Evolutionary conservation across 1,140 invertebrate genomes (phyloP).

Genomic region (Platorchestia sp.): DNA sequence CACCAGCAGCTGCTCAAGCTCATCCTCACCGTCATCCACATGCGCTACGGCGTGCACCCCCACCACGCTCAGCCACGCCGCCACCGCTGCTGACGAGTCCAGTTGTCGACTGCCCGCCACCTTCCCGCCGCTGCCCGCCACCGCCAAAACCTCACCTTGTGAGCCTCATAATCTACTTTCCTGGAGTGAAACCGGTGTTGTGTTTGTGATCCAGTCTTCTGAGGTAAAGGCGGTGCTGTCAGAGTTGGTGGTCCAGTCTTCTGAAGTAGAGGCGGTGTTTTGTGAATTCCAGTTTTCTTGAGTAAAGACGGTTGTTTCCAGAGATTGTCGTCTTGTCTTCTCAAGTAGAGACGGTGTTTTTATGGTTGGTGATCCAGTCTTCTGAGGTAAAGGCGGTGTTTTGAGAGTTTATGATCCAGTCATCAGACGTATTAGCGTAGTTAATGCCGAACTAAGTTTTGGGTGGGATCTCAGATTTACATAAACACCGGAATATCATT

Average conservation of each 20-base stretch:
- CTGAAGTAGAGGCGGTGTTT: background rate
- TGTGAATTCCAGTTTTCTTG: too few species aligned
- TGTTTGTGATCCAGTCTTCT: background rate
- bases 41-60: background rate
- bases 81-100: background rate
- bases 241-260: background rate
- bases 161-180: background rate
- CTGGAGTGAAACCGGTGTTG: background rate
- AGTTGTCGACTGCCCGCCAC: background rate
- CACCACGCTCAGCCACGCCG: background rate
- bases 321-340: background rate
- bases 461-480: too few species aligned
- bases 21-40: background rate
- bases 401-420: background rate
- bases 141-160: conserved; percentile 23
- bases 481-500: too few species aligned
- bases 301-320: background rate
- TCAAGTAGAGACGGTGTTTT: background rate
- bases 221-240: background rate
- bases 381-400: background rate
- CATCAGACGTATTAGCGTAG: background rate
- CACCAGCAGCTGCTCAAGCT: conserved; percentile 17
- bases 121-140: background rate
- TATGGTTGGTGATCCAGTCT: background rate
- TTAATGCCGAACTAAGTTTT: too few species aligned